These are phyloP conservation scores for Rutilus rutilus DNA, from an alignment of 2,113 vertebrate genomes.

Conservation along the genomic window DNA sequence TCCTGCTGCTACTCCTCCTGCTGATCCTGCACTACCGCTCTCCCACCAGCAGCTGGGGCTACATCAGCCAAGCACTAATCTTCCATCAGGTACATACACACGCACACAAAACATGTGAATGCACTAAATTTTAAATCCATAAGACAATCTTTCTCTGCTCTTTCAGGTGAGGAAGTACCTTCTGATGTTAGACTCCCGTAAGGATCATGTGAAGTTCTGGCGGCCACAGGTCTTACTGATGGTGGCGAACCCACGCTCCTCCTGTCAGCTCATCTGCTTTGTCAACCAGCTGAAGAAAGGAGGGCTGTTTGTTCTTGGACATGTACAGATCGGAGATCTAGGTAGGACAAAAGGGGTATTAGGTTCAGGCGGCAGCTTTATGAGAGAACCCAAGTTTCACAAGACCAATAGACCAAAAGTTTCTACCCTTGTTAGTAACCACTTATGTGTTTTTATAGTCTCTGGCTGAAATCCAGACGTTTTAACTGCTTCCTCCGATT, in stretches of 20 bases:
- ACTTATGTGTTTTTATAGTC: background rate
- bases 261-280: conserved; percentile 82
- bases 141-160: background rate
- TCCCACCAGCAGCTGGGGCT: conserved; percentile 90
- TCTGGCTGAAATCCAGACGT: background rate
- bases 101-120: conserved; percentile 37
- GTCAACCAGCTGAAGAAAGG: conserved; percentile 86
- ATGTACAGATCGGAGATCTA: conserved; percentile 83
- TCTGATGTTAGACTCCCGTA: conserved; percentile 82
- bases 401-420: background rate
- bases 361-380: background rate
- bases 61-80: conserved; percentile 90
- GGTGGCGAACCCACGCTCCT: conserved; percentile 83
- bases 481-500: background rate
- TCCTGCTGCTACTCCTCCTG: conserved; percentile 81
- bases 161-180: conserved; percentile 83
- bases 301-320: conserved; percentile 81
- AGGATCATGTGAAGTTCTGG: conserved; percentile 87
- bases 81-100: conserved; percentile 81
- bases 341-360: conserved; percentile 64
- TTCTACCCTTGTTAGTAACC: background rate
- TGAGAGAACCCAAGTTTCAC: background rate
- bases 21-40: conserved; percentile 85
- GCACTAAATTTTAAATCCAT: background rate
- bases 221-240: conserved; percentile 83